Base-by-base conservation (phyloP, 2,888 invertebrate species). In the Tromatobia lineatoria region DNA sequence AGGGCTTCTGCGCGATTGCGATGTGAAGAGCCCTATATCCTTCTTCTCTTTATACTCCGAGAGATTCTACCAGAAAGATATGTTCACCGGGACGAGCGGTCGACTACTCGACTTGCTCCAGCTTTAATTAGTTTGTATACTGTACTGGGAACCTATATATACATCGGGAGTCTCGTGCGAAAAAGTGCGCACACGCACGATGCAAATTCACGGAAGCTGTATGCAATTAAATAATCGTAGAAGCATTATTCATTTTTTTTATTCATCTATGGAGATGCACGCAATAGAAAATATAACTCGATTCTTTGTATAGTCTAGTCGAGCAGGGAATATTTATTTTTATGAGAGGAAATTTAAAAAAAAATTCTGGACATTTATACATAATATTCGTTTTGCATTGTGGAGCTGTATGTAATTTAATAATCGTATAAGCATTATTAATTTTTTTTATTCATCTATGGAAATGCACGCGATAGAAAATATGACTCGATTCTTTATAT, bases 111-210 rank as follows among this genome's bases (percentile, higher is more conserved):
- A 64, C 69, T 18, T 50, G 75, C 79, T 85, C 75, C 61, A 75
- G 66, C 75, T 85, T 85, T 85, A 85, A 85, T 85, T 85, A 85
- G 81, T 85, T 82, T 75, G 79, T 81, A 70, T 81, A 78, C 67
- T 59, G 73, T 38, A 50, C 61, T 11, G 25, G 11, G 20, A 20
- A 6, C 13, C 54, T 71, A n/a, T 77, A 42, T 59, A 47, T 50
- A 67, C n/a, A 45, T 29, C 29, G 23, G 73, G 61, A 79, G 29
- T 76, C 42, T 73, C 45, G 82, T 80, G 71, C 73, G 70, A 70
- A 61, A 38, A 47, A 67, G 42, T 38, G 23, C 59, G 57, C 82
- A 71, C 71, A 66, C 79, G 67, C 13, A 38, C 78, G 79, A 75
- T 71, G 82, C 70, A 74, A 79, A 82, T 77, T 34, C 69, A 69